Conservation (phyloP, 2,888 invertebrate genomes). For the Alloscopus bannaensis region DNA sequence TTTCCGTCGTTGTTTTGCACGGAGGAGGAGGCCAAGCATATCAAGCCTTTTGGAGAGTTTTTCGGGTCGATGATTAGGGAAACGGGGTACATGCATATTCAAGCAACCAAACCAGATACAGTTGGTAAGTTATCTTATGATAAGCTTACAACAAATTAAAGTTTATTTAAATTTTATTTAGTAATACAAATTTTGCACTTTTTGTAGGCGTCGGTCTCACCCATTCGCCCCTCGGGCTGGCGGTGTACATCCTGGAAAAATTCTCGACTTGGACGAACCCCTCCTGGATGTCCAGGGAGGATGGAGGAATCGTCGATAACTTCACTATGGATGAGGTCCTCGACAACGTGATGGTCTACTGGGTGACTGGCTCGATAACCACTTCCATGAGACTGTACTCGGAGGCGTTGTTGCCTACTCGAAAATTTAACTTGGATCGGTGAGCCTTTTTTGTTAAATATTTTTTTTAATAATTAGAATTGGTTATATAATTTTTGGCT, state of each 20-base stretch:
- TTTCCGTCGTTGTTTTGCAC: constrained; percentile 73
- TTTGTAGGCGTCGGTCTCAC: constrained; percentile 78
- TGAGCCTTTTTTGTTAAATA: background rate
- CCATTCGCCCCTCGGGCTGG: constrained; percentile 89
- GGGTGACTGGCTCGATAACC: constrained; percentile 84
- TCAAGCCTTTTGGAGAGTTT: constrained; percentile 73
- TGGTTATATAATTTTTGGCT: background rate
- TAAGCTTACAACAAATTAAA: background rate
- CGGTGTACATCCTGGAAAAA: constrained; percentile 93
- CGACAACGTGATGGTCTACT: constrained; percentile 90
- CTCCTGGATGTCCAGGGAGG: constrained; percentile 73
- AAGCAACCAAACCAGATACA: constrained; percentile 93
- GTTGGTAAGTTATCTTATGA: constrained; percentile 75
- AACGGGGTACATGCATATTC: constrained; percentile 82
- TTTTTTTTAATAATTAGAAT: background rate
- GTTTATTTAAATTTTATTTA: constrained; percentile 75
- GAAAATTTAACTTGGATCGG: constrained; percentile 21
- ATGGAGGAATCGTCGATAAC: constrained; percentile 76
- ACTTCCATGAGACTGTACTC: constrained; percentile 84
- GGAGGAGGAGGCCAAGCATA: constrained; percentile 70
- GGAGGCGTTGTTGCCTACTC: background rate
- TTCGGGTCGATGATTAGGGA: constrained; percentile 75
- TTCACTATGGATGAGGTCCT: constrained; percentile 79
- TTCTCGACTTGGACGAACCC: constrained; percentile 83
- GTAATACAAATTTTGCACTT: constrained; percentile 74